Evolutionary conservation across 2,113 vertebrate species (phyloP).

Genomic region (Paraplagusia blochii): DNA sequence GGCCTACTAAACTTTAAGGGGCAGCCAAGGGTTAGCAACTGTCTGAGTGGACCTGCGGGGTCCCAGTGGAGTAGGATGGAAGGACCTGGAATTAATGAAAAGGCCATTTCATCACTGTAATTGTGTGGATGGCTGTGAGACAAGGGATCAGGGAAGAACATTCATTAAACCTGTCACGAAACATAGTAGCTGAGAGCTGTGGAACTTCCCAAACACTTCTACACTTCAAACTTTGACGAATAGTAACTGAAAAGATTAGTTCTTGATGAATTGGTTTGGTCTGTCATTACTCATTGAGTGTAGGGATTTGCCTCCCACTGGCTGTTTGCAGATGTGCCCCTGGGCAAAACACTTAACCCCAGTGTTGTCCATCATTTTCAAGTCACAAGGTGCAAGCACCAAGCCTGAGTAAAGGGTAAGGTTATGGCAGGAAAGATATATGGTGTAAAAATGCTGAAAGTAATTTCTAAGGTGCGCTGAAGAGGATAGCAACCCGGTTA

Average conservation of each 20-base stretch:
- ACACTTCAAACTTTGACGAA: neutral
- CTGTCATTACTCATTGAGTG: no score
- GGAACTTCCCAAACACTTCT: neutral
- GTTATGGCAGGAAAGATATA: no score
- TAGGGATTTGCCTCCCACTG: no score
- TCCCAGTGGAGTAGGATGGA: conserved; percentile 19
- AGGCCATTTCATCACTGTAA: neutral
- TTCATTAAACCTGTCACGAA: conserved; percentile 1
- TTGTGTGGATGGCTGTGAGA: neutral
- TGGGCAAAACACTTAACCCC: no score
- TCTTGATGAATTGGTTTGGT: neutral
- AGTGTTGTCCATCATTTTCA: no score
- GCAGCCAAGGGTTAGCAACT: conserved; percentile 55
- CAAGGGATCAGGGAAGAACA: neutral
- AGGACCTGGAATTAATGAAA: conserved; percentile 32
- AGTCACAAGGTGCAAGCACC: no score
- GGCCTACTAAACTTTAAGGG: conserved; percentile 24
- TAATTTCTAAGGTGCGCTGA: no score
- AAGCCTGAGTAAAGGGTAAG: no score
- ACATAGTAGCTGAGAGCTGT: neutral
- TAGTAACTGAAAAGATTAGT: neutral
- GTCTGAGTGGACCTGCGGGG: conserved; percentile 6
- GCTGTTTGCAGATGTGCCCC: no score
- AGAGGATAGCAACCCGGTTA: no score
- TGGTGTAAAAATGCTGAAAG: no score